phyloP scores from a whole-genome alignment of 2,888 invertebrate genomes.

The Vanessa cardui region DNA sequence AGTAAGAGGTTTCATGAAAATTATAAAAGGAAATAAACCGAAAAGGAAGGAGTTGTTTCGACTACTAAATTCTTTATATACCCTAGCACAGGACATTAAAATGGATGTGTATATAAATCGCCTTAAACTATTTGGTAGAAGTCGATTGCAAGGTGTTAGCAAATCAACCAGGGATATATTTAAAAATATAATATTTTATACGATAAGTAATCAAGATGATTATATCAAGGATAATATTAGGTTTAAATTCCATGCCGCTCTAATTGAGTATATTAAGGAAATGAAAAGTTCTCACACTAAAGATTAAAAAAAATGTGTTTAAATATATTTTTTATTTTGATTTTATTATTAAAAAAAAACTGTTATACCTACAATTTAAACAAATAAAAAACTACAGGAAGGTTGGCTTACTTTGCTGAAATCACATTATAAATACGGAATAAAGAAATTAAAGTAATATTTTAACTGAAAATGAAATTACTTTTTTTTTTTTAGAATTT shows the following conservation, averaged over 20 bases:
- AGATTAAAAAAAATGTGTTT: too few species aligned
- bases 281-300: conserved; percentile 16
- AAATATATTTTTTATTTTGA: too few species aligned
- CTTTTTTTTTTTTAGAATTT: neutral
- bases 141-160: conserved; percentile 46
- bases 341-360: too few species aligned
- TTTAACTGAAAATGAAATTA: too few species aligned
- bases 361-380: too few species aligned
- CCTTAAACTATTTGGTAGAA: conserved; percentile 54
- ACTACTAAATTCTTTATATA: conserved; percentile 57
- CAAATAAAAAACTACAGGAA: too few species aligned
- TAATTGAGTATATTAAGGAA: conserved; percentile 53
- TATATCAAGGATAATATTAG: conserved; percentile 47
- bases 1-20: conserved; percentile 49
- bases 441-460: too few species aligned
- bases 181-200: conserved; percentile 50
- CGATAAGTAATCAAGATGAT: conserved; percentile 47
- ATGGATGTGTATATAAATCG: conserved; percentile 61
- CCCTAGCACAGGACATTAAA: conserved; percentile 46
- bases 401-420: too few species aligned
- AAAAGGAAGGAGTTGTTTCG: conserved; percentile 52
- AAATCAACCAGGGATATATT: conserved; percentile 53
- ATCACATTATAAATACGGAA: too few species aligned
- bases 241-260: conserved; percentile 54
- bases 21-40: conserved; percentile 49